phyloP scores from a whole-genome alignment of 2,113 vertebrate species.

The Camelus dromedarius region DNA sequence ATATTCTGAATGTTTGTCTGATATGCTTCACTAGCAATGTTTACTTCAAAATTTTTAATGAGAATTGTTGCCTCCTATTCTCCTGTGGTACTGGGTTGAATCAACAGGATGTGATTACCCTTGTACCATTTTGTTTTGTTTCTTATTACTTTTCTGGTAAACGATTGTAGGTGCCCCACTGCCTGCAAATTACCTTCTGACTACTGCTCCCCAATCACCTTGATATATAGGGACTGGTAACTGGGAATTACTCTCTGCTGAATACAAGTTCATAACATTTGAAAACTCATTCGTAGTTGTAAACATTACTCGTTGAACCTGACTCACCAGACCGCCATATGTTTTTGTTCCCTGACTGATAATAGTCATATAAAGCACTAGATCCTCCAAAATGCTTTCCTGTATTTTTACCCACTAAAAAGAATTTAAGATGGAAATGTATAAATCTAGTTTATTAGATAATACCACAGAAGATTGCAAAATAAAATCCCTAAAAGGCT shows the following conservation, averaged over 20 bases:
- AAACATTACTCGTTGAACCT: background rate
- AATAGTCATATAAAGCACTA: background rate
- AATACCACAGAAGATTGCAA: background rate
- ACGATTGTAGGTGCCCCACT: background rate
- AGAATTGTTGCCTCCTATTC: slow-evolving; percentile 13
- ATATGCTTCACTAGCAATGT: background rate
- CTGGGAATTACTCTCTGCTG: slow-evolving; percentile 34
- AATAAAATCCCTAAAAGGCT: background rate
- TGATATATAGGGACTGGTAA: background rate
- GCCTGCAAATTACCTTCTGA: slow-evolving; percentile 59
- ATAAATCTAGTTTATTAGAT: slow-evolving; percentile 14
- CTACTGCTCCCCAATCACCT: slow-evolving; percentile 49
- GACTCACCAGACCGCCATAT: background rate
- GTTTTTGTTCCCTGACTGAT: background rate
- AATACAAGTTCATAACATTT: slow-evolving; percentile 48
- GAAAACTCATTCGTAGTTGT: background rate
- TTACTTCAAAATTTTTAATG: background rate
- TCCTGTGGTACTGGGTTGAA: background rate
- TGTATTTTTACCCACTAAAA: background rate
- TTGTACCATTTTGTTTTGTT: slow-evolving; percentile 59
- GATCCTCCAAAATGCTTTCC: background rate
- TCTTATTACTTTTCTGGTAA: slow-evolving; percentile 60
- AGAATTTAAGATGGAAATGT: background rate
- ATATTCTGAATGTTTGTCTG: background rate
- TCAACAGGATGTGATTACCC: slow-evolving; percentile 17